phyloP scores from a whole-genome alignment of 2,888 invertebrate genomes.

The Eupithecia dodoneata region DNA sequence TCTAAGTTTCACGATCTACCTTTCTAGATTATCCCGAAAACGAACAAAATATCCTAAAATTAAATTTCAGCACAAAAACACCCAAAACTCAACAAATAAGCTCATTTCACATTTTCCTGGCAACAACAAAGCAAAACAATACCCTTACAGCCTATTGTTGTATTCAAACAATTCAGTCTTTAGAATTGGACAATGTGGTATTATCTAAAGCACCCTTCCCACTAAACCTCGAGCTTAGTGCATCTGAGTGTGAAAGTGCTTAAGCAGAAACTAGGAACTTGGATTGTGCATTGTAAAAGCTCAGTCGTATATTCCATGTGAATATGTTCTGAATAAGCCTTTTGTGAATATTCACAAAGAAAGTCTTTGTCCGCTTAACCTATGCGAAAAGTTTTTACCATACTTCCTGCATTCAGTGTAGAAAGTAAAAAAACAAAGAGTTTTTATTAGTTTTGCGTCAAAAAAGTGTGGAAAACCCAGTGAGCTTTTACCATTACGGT shows the following conservation, averaged over 20 bases:
- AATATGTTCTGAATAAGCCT: neutral
- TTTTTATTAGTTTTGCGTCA: neutral
- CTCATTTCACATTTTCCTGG: slow-evolving; percentile 20
- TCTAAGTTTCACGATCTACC: neutral
- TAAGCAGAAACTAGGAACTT: neutral
- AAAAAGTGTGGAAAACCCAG: neutral
- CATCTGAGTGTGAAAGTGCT: slow-evolving; percentile 6
- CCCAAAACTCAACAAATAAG: slow-evolving; percentile 14
- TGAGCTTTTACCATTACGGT: neutral
- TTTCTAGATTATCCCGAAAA: neutral
- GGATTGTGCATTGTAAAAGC: neutral
- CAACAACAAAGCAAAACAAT: slow-evolving; percentile 28
- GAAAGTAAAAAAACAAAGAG: neutral
- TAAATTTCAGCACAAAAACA: neutral
- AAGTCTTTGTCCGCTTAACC: neutral
- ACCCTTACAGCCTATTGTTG: slow-evolving; percentile 26
- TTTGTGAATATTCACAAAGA: slow-evolving; percentile 3
- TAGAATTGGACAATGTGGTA: slow-evolving; percentile 8
- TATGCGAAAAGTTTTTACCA: neutral
- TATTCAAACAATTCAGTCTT: slow-evolving; percentile 27
- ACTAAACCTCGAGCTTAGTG: slow-evolving; percentile 5
- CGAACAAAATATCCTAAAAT: neutral
- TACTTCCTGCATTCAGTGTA: neutral
- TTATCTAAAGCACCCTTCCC: slow-evolving; percentile 17
- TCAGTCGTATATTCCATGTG: neutral